These are phyloP conservation scores for Tachina grossa DNA, from an alignment of 2,888 invertebrate species.

Conservation along the genomic window DNA sequence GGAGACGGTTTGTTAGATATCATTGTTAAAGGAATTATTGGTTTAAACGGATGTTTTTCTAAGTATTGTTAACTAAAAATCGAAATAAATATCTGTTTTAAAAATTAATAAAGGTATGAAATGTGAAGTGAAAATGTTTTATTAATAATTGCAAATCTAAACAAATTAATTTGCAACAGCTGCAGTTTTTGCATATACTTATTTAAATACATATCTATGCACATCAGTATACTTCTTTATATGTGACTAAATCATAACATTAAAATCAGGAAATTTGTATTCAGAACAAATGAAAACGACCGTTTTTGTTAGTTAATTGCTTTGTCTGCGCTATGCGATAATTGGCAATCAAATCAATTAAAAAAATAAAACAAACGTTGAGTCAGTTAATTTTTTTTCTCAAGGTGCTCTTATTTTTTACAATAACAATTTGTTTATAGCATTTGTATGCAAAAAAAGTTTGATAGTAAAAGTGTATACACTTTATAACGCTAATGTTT, in stretches of 20 bases:
- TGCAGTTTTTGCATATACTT: constrained; percentile 20
- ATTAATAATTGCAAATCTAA: not conserved
- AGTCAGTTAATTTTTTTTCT: constrained; percentile 57
- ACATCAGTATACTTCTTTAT: constrained; percentile 2
- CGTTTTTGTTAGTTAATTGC: constrained; percentile 15
- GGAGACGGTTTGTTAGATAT: constrained; percentile 9
- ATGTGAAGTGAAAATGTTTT: not conserved
- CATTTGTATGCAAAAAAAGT: not conserved
- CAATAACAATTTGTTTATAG: not conserved
- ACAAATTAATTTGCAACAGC: not conserved
- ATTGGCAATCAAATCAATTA: constrained; percentile 14
- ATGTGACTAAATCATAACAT: not conserved
- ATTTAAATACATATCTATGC: too few species aligned
- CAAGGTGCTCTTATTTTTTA: constrained; percentile 64
- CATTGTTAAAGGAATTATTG: constrained; percentile 34
- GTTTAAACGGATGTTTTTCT: not conserved
- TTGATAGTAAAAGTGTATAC: not conserved
- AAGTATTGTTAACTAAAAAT: not conserved
- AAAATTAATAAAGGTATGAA: not conserved
- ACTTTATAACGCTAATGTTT: not conserved
- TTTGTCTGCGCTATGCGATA: constrained; percentile 39
- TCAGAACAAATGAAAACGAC: constrained; percentile 11
- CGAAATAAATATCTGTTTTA: not conserved
- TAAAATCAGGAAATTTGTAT: constrained; percentile 37
- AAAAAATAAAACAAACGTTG: constrained; percentile 56